Base-by-base conservation (phyloP, 2,113 vertebrate species). In the Isurus oxyrinchus region DNA sequence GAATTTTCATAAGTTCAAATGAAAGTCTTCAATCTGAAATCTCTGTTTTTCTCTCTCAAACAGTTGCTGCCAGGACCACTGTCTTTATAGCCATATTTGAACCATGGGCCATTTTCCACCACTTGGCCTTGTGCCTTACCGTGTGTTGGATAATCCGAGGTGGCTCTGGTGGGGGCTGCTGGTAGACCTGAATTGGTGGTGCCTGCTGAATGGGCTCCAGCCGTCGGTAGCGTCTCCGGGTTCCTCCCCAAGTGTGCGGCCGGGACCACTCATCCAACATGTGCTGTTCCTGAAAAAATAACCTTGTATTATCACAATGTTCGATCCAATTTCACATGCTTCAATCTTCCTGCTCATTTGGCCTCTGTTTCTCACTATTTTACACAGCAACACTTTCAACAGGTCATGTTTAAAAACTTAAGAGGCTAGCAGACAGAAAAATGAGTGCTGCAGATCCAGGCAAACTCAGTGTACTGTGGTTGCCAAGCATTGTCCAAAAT, bases 111-210 rank as follows among this genome's bases (percentile, higher is more conserved):
- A 84, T 44, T 84, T 84, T 7, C 40, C 40, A 7, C 19, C 11
- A 13, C 40, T 40, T 84, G n/a, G 79, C 16, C 23, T 13, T 27
- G 23, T 31, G 13, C 59, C 97, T 97, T 97, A 98, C 98, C 1
- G 72, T 96, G 93, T 98, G 98, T 95, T 98, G 98, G 96, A 99
- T 98, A 96, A 98, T 98, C 96, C 96, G 97, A 1, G 98, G 98
- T 35, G 97, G 97, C 63, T 97, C 97, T 66, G 31, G 97, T 0
- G 93, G 97, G 0, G 96, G 97, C 69, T 96, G 84, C 0, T 98
- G 97, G 94, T 98, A 97, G 90, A 97, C 0, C 0, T 96, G 96
- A 0, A 96, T 10, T 0, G 97, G 97, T 2, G 96, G 81, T 1
- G 59, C 67, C 49, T 97, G 96, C 5, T 86, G 57, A 7, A 96